Evolutionary conservation across 1,140 invertebrate genomes (phyloP).

Genomic region (Hydropsyche tenuis): DNA sequence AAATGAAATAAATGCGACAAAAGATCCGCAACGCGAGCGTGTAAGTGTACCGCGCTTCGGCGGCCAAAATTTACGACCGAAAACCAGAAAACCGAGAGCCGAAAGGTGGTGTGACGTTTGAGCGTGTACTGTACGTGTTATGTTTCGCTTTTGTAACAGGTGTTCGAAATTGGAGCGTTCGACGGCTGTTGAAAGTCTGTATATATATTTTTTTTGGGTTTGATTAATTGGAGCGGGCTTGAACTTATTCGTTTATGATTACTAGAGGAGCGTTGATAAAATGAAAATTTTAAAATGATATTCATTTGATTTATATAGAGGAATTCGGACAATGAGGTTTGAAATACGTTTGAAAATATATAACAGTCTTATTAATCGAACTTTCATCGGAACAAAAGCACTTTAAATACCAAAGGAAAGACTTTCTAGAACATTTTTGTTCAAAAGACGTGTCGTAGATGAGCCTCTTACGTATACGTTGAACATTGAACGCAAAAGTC

Average conservation of each 20-base stretch:
- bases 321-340: no score
- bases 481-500: slow-evolving; percentile 65
- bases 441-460: slow-evolving; percentile 56
- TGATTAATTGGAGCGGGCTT: no score
- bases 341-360: no score
- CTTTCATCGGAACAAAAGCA: slow-evolving; percentile 27
- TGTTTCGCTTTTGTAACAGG: not conserved
- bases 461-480: slow-evolving; percentile 56
- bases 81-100: not conserved
- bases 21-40: slow-evolving; percentile 11
- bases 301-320: no score
- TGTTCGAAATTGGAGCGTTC: no score
- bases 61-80: not conserved
- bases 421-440: slow-evolving; percentile 28
- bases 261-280: no score
- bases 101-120: slow-evolving; percentile 1
- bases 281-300: no score
- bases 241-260: no score
- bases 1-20: slow-evolving; percentile 38
- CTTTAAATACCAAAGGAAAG: not conserved
- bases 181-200: no score
- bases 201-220: no score
- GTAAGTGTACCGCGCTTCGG: not conserved
- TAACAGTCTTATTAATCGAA: no score
- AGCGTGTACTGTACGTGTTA: not conserved